Conservation (phyloP, 2,797 vertebrate genomes). For the Morus bassanus region DNA sequence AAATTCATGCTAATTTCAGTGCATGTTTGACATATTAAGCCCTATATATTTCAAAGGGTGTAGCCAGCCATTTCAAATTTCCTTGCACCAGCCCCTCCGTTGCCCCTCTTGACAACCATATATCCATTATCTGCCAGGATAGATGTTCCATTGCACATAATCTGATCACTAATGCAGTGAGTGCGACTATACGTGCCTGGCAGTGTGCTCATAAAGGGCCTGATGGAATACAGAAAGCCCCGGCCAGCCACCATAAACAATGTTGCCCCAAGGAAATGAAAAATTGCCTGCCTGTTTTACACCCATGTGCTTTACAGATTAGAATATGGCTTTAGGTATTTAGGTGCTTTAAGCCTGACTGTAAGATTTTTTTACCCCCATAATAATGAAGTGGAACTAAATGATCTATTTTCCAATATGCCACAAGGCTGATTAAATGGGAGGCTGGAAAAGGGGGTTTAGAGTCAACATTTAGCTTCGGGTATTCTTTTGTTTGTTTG, state of each 20-base stretch:
- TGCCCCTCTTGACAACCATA: not conserved
- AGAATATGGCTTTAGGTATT: conserved; percentile 22
- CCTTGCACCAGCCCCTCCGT: not conserved
- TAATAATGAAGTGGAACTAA: conserved; percentile 47
- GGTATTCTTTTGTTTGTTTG: conserved; percentile 41
- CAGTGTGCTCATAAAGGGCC: not conserved
- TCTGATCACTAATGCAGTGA: not conserved
- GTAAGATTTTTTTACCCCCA: not conserved
- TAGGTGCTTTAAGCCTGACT: conserved; percentile 8
- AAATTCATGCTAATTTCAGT: not conserved
- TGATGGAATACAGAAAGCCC: not conserved
- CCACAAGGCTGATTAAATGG: conserved; percentile 42
- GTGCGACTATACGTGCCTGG: fast-evolving
- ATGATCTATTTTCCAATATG: conserved; percentile 30
- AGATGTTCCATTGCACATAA: fast-evolving
- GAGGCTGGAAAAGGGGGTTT: not conserved
- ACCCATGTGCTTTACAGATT: conserved; percentile 24
- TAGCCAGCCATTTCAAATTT: not conserved
- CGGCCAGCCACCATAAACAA: not conserved
- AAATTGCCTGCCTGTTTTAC: conserved; percentile 25
- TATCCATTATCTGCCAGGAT: not conserved
- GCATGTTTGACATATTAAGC: not conserved
- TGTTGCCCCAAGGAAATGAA: conserved; percentile 19
- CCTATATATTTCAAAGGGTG: not conserved
- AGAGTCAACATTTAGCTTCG: conserved; percentile 40